phyloP scores from a whole-genome alignment of 2,888 invertebrate genomes.

The Callimorpha dominula region DNA sequence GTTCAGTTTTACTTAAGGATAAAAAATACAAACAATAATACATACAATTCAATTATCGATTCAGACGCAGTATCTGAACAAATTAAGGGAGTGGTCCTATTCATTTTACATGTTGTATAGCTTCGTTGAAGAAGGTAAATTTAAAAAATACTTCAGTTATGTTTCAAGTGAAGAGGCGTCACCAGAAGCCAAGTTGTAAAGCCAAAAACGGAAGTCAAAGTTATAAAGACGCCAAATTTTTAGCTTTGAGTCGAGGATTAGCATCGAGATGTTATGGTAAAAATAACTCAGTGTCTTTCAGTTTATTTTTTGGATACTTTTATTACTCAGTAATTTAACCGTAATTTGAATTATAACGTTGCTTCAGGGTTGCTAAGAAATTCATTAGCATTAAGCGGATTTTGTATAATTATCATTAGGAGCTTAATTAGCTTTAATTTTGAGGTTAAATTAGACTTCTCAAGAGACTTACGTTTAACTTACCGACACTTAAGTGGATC shows the following conservation, averaged over 20 bases:
- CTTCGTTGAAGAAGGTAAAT: not conserved
- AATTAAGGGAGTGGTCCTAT: too few relatives aligned
- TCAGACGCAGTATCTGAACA: too few relatives aligned
- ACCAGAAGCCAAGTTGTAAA: not conserved
- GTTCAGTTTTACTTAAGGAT: too few relatives aligned
- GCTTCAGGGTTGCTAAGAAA: constrained; percentile 21
- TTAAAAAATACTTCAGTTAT: not conserved
- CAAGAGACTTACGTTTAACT: constrained; percentile 6
- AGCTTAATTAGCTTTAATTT: constrained; percentile 24
- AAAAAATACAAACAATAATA: too few relatives aligned
- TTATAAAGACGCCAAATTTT: not conserved
- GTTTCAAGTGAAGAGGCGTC: not conserved
- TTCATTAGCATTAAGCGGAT: constrained; percentile 31
- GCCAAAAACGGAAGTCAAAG: not conserved
- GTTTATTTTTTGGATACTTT: not conserved
- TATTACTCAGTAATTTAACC: constrained; percentile 40
- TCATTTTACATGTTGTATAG: not conserved
- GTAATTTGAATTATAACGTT: constrained; percentile 32
- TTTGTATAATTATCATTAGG: constrained; percentile 33
- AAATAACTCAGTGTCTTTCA: not conserved
- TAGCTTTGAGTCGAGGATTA: not conserved
- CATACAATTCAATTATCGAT: too few relatives aligned
- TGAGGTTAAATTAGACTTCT: constrained; percentile 16
- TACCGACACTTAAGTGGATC: not conserved
- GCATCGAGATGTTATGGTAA: too few relatives aligned